These are phyloP conservation scores for Trogon surrucura DNA, from an alignment of 2,113 vertebrate genomes.

Conservation along the genomic window DNA sequence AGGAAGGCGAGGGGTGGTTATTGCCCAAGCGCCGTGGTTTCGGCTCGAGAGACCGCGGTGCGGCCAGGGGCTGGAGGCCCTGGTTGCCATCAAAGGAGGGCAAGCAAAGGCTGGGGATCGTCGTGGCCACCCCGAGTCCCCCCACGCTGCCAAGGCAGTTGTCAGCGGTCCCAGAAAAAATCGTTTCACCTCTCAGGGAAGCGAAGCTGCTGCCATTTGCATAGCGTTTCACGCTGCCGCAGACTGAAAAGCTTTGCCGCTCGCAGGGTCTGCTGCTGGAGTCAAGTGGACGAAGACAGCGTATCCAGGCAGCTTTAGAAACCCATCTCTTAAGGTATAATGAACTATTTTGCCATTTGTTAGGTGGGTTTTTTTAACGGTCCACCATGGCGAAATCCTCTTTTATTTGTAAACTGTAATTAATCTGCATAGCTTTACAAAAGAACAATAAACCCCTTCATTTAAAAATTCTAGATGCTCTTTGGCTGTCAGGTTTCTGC, in stretches of 20 bases:
- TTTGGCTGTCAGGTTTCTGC: constrained; percentile 59
- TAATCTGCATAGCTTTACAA: constrained; percentile 72
- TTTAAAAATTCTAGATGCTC: constrained; percentile 63
- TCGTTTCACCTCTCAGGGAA: background rate
- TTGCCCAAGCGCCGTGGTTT: constrained; percentile 29
- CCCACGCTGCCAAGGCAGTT: fast-evolving
- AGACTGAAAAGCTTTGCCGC: background rate
- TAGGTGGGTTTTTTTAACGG: background rate
- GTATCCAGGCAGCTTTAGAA: background rate
- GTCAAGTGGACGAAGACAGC: background rate
- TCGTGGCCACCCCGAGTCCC: background rate
- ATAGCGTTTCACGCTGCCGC: fast-evolving
- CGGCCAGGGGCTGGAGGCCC: background rate
- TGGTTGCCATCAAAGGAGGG: background rate
- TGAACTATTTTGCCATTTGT: background rate
- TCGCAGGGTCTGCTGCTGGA: background rate
- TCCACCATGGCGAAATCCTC: constrained; percentile 4
- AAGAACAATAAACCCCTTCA: constrained; percentile 49
- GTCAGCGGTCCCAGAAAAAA: background rate
- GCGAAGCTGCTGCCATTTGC: fast-evolving
- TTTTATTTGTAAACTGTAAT: constrained; percentile 63
- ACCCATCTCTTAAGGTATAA: constrained; percentile 4
- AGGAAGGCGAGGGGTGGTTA: constrained; percentile 63
- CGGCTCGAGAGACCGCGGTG: background rate
- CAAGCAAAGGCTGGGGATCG: background rate